phyloP scores from a whole-genome alignment of 2,888 invertebrate genomes.

The Microchrysa polita region DNA sequence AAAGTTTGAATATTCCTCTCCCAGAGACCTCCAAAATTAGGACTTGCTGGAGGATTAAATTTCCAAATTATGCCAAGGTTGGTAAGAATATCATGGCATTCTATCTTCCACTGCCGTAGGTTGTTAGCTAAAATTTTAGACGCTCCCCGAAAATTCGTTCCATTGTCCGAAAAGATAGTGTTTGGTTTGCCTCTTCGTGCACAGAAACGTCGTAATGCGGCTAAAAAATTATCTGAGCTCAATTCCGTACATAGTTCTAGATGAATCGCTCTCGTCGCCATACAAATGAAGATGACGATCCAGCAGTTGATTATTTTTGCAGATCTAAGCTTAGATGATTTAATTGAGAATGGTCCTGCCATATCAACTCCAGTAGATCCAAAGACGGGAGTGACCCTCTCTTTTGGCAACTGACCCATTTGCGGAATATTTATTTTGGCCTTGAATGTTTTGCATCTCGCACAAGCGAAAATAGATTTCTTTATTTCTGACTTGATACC shows the following conservation, averaged over 20 bases:
- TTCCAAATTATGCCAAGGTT: background rate
- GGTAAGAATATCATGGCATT: background rate
- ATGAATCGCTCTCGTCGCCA: conserved; percentile 45
- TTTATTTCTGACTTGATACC: conserved; percentile 16
- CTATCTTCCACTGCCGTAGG: too few species aligned
- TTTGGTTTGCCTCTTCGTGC: conserved; percentile 29
- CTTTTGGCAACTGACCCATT: conserved; percentile 14
- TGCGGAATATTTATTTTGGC: background rate
- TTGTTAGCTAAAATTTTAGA: too few species aligned
- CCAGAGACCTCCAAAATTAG: background rate
- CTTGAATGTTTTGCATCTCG: background rate
- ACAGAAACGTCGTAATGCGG: conserved; percentile 38
- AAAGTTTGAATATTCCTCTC: background rate
- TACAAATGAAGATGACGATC: conserved; percentile 48
- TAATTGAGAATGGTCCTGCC: conserved; percentile 44
- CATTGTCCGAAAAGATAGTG: background rate
- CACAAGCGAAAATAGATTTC: conserved; percentile 40
- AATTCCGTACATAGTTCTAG: conserved; percentile 49
- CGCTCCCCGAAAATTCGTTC: background rate
- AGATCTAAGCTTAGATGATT: conserved; percentile 44
- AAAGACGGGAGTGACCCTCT: conserved; percentile 21
- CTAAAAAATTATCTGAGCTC: conserved; percentile 42
- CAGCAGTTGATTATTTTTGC: conserved; percentile 37
- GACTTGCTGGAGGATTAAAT: background rate
- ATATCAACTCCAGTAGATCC: conserved; percentile 41